Conservation (phyloP, 2,888 invertebrate genomes). For the Acleris literana region DNA sequence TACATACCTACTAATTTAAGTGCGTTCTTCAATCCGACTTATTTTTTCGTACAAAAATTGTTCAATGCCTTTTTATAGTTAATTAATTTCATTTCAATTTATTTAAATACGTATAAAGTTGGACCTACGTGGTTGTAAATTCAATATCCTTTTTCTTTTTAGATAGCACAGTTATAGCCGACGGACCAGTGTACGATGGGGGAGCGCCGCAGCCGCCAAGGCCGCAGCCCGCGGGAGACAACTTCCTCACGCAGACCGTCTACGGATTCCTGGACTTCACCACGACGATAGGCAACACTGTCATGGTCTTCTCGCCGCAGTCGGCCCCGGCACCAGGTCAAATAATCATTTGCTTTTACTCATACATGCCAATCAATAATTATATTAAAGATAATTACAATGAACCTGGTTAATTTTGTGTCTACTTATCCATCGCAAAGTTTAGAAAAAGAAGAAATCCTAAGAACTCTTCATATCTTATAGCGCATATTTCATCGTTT, state of each 20-base stretch:
- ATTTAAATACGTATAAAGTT: no score
- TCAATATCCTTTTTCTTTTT: slow-evolving; percentile 27
- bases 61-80: no score
- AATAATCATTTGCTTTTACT: slow-evolving; percentile 40
- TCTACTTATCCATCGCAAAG: no score
- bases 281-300: slow-evolving; percentile 96
- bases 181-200: slow-evolving; percentile 57
- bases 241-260: slow-evolving; percentile 93
- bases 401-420: no score
- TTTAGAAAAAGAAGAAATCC: neutral
- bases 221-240: slow-evolving; percentile 48
- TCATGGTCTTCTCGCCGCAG: slow-evolving; percentile 97
- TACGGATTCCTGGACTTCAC: slow-evolving; percentile 97
- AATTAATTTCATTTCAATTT: no score
- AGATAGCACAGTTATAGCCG: slow-evolving; percentile 47
- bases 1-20: no score
- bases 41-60: no score
- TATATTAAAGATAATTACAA: neutral
- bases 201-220: slow-evolving; percentile 43
- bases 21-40: no score
- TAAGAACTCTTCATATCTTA: neutral
- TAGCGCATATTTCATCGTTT: neutral
- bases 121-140: no score
- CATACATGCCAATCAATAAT: neutral
- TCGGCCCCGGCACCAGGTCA: slow-evolving; percentile 89